A percentile compares a stretch with the other conserved stretches of the same genome.
Evolutionary conservation across 1,140 invertebrate genomes (phyloP).

Genomic region (Tachypleus tridentatus): DNA sequence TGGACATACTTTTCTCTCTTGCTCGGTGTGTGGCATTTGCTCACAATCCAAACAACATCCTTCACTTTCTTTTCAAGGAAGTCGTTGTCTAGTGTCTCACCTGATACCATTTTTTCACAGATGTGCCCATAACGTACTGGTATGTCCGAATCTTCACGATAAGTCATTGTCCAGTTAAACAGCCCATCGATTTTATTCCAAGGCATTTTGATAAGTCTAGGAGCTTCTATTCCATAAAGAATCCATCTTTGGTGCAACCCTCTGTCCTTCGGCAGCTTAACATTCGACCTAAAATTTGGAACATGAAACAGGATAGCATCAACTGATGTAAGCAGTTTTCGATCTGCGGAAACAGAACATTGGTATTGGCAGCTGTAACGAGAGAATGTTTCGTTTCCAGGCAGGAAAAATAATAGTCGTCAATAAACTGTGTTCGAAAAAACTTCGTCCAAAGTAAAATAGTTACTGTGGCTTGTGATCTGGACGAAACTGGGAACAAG

Average conservation of each 20-base stretch:
- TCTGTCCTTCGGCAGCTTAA: no score
- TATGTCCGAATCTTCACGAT: slow-evolving; percentile 33
- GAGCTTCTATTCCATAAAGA: slow-evolving; percentile 26
- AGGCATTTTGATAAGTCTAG: slow-evolving; percentile 15
- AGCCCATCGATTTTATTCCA: slow-evolving; percentile 2
- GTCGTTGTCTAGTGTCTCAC: no score
- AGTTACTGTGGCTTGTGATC: no score
- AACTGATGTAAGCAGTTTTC: slow-evolving; percentile 11
- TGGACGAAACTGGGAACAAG: no score
- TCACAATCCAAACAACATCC: slow-evolving; percentile 47
- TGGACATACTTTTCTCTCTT: slow-evolving; percentile 41
- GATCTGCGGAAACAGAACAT: slow-evolving; percentile 23
- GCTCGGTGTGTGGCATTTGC: slow-evolving; percentile 45
- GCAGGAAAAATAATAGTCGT: no score
- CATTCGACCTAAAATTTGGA: slow-evolving; percentile 6
- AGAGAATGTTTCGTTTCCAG: no score
- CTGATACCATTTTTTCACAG: no score
- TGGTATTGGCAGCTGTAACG: slow-evolving; percentile 12
- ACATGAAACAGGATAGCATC: slow-evolving; percentile 27
- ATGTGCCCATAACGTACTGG: slow-evolving; percentile 28
- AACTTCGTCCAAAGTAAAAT: no score
- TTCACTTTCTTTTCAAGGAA: slow-evolving; percentile 15
- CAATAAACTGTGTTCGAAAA: no score
- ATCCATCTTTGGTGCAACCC: slow-evolving; percentile 24
- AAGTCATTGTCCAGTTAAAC: slow-evolving; percentile 42